Conservation (phyloP, 1,140 invertebrate species). For the Sycophaga agraensis region DNA sequence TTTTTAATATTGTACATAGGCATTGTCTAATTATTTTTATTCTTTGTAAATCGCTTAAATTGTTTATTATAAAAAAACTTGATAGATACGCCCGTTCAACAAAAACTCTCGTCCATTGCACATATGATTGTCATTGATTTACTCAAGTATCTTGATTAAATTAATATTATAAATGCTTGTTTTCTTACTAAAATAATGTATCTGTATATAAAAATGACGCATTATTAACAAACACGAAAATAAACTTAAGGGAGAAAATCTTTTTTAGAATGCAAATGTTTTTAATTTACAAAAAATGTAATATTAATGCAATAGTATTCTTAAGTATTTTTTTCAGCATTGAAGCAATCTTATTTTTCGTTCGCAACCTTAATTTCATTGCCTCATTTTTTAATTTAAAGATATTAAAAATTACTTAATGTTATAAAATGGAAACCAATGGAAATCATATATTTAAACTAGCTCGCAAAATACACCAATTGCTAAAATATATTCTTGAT, state of each 20-base stretch:
- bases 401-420: slow-evolving; percentile 8
- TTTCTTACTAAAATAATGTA: slow-evolving; percentile 20
- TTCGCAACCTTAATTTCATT: slow-evolving; percentile 25
- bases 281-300: slow-evolving; percentile 12
- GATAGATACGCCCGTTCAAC: slow-evolving; percentile 13
- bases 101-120: slow-evolving; percentile 24
- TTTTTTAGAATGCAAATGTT: slow-evolving; percentile 17
- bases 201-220: slow-evolving; percentile 22
- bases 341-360: not conserved
- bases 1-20: slow-evolving; percentile 19
- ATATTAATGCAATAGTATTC: not conserved
- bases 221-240: slow-evolving; percentile 11
- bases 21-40: slow-evolving; percentile 23
- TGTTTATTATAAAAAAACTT: slow-evolving; percentile 18
- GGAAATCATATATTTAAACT: slow-evolving; percentile 11
- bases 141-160: slow-evolving; percentile 13
- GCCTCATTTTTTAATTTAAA: slow-evolving; percentile 9
- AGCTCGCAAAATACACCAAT: slow-evolving; percentile 17
- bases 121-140: slow-evolving; percentile 19
- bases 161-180: slow-evolving; percentile 15
- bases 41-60: slow-evolving; percentile 19
- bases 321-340: slow-evolving; percentile 10
- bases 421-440: slow-evolving; percentile 24
- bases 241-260: slow-evolving; percentile 1
- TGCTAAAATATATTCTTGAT: slow-evolving; percentile 23